Evolutionary conservation across 1,140 invertebrate species (phyloP), one percentile per base, ranked within the genome.

Genomic region (Nephila pilipes): DNA sequence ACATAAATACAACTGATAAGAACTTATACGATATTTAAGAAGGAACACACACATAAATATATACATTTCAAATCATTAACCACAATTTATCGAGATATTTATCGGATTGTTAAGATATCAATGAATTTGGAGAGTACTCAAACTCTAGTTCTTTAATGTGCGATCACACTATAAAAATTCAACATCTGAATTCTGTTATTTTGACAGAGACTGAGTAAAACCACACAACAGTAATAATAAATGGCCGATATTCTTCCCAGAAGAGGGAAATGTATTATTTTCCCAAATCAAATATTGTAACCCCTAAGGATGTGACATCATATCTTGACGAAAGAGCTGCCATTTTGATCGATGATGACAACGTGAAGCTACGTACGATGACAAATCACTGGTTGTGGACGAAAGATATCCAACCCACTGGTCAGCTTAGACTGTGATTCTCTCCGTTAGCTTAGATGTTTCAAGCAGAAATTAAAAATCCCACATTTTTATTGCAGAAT

Each of bases 261-360:
- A 12, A 14, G 65, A 75, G 29, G 65, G 29, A 75, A 75, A 75
- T 32, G 32, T 75, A 29, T 29, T 75, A 32, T 75, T 36, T 75
- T 75, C 32, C 29, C 16, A 75, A 75, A 81, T 81, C 80, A 55
- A 81, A 81, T 55, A 81, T 46, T 55, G n/a, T 54, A 81, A 55
- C 80, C 38, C 38, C 36, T 22, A n/a, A 81, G 80, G 80, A 46
- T 10, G 20, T 55, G 80, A 81, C 80, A 55, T 54, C 46, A 55
- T 81, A 81, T 81, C 80, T 81, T 55, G 80, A 81, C 80, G 80
- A 81, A 81, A 81, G 36, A 81, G 80, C 80, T 81, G 80, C 80
- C 80, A 55, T 36, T 22, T 22, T 81, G 80, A 81, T 81, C 46
- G 80, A 81, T 81, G 46, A 55, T 54, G 38, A 55, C 80, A 38